Evolutionary conservation across 2,113 vertebrate species (phyloP).

Genomic region (Tympanuchus pallidicinctus): DNA sequence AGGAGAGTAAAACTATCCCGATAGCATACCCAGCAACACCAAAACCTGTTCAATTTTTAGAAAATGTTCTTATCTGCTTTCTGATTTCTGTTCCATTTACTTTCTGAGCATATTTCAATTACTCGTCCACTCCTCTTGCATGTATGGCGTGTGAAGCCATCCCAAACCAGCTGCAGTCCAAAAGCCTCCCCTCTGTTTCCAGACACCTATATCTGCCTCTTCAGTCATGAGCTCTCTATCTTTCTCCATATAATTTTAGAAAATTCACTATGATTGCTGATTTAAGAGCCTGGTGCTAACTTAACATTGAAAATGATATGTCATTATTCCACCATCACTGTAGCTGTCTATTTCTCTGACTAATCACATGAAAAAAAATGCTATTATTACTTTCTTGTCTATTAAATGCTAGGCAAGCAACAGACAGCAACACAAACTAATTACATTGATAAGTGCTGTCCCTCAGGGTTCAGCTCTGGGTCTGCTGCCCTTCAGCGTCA

Average conservation of each 20-base stretch:
- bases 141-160: background rate
- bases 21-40: background rate
- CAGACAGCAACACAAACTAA: background rate
- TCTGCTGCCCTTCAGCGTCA: too few species aligned
- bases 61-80: background rate
- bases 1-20: background rate
- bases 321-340: background rate
- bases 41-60: background rate
- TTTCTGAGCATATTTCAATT: background rate
- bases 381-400: background rate
- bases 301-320: background rate
- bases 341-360: background rate
- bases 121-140: background rate
- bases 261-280: fast-evolving
- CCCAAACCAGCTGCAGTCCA: background rate
- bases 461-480: too few species aligned
- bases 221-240: background rate
- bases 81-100: background rate
- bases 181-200: background rate
- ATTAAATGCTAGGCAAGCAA: background rate
- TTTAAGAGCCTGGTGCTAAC: background rate
- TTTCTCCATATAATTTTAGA: background rate
- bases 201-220: background rate
- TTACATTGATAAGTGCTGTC: too few species aligned
- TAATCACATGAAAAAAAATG: background rate